A percentile compares a stretch with the other conserved stretches of the same genome.
Evolutionary conservation across 1,140 invertebrate species (phyloP).

Genomic region (Pectinophora gossypiella): DNA sequence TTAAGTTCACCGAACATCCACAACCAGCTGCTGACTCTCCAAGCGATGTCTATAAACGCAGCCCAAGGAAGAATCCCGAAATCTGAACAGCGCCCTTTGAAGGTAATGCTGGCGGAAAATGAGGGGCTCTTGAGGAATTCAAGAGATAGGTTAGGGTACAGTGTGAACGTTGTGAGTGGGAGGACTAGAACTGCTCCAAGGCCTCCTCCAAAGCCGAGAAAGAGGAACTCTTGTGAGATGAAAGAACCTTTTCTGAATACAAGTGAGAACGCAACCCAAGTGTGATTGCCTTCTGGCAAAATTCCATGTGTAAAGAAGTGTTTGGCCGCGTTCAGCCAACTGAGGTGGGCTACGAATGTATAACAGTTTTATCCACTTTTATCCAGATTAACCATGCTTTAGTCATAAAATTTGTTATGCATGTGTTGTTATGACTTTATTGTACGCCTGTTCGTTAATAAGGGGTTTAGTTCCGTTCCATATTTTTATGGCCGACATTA

Average conservation of each 20-base stretch:
- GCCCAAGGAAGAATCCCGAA: conserved; percentile 20
- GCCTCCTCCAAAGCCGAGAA: conserved; percentile 39
- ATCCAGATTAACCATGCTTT: too few species aligned
- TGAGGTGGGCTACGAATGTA: too few species aligned
- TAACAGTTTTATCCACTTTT: too few species aligned
- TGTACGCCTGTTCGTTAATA: too few species aligned
- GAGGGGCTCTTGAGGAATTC: conserved; percentile 44
- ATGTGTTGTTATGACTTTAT: too few species aligned
- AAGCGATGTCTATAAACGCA: conserved; percentile 43
- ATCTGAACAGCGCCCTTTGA: conserved; percentile 46
- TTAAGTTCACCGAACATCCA: conserved; percentile 66
- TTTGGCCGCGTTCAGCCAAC: too few species aligned
- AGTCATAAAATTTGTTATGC: too few species aligned
- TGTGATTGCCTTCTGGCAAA: conserved; percentile 25
- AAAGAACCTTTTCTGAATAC: conserved; percentile 55
- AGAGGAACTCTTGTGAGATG: conserved; percentile 48
- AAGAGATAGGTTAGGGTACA: conserved; percentile 39
- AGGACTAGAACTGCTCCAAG: conserved; percentile 41
- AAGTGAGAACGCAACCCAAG: conserved; percentile 56
- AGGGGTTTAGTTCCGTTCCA: too few species aligned
- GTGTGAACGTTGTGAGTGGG: conserved; percentile 46
- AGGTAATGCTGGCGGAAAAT: conserved; percentile 49
- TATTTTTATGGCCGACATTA: too few species aligned
- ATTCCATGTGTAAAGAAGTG: too few species aligned
- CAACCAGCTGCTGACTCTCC: conserved; percentile 53